Base-by-base conservation (phyloP, 2,797 vertebrate species). In the Microchirus variegatus region DNA sequence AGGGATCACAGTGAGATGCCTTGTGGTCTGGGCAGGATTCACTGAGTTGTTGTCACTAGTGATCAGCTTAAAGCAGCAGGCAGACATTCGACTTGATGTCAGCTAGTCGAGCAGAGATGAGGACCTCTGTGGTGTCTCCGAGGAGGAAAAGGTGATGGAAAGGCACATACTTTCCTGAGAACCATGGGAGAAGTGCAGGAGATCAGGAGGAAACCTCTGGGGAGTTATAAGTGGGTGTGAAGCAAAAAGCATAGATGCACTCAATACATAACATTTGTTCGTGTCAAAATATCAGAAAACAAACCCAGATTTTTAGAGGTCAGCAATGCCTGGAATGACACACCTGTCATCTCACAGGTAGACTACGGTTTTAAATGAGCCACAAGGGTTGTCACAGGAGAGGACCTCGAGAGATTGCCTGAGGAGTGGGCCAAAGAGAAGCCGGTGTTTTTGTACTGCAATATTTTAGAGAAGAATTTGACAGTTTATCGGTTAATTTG, bases 81-180 rank as follows among this genome's bases (percentile, higher is more conserved):
- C 59, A 82, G 63, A 62, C 59, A 71, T 81, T 67, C 70, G 74
- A 64, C 52, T 66, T 56, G 69, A 77, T 69, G 77, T 87, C 77
- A 73, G 56, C 63, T 67, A 64, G 71, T 77, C 73, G 80, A 66
- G 65, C 72, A 66, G 59, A 75, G 67, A 65, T 16, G 48, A 44
- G 59, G n/a, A 59, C 40, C 49, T 45, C 52, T 40, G 63, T 40
- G 53, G 9, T 55, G 60, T 41, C 49, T 42, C 41, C 26, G 42
- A 44, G 40, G 45, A 70, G 35, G 55, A 26, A 45, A 14, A 6
- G 40, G 13, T 14, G 45, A 67, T 26, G 55, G 31, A 45, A 4
- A 6, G 40, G 13, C 3, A 13, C 12, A 42, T 13, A 22, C 22
- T 22, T 22, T 22, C 17, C 31, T 26, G 22, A 9, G 14, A 46